Percentiles rank a stretch among this genome's conserved stretches.
Conservation (phyloP, 1,140 invertebrate genomes). For the Ylistrum balloti region DNA sequence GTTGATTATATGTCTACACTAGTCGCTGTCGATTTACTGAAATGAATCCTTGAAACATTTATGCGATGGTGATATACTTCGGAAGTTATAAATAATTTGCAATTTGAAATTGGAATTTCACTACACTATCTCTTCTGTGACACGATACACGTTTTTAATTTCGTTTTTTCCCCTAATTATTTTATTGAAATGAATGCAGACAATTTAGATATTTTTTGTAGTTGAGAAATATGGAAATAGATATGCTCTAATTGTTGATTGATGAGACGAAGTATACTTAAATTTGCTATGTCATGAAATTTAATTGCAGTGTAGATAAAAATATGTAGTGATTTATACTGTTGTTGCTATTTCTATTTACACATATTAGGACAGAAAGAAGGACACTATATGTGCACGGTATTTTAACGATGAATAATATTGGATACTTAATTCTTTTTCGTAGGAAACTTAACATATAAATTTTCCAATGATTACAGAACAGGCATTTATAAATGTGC, state of each 20-base stretch:
- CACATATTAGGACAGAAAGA: neutral
- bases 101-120: too few relatives aligned
- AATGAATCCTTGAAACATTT: too few relatives aligned
- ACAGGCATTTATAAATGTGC: neutral
- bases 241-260: neutral
- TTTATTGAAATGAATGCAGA: too few relatives aligned
- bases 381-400: neutral
- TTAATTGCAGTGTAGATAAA: neutral
- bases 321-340: neutral
- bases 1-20: too few relatives aligned
- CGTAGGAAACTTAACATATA: neutral
- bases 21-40: too few relatives aligned
- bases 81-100: too few relatives aligned
- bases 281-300: constrained; percentile 11
- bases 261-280: neutral
- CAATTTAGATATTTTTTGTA: too few relatives aligned
- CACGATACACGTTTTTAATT: too few relatives aligned
- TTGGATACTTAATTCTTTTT: constrained; percentile 20
- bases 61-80: too few relatives aligned
- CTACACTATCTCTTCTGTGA: too few relatives aligned
- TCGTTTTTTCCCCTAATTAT: too few relatives aligned
- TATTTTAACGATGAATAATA: neutral
- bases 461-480: neutral
- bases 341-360: neutral
- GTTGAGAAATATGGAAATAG: neutral